These are phyloP conservation scores for Lysiphlebus fabarum DNA, from an alignment of 1,140 invertebrate genomes.

Conservation along the genomic window DNA sequence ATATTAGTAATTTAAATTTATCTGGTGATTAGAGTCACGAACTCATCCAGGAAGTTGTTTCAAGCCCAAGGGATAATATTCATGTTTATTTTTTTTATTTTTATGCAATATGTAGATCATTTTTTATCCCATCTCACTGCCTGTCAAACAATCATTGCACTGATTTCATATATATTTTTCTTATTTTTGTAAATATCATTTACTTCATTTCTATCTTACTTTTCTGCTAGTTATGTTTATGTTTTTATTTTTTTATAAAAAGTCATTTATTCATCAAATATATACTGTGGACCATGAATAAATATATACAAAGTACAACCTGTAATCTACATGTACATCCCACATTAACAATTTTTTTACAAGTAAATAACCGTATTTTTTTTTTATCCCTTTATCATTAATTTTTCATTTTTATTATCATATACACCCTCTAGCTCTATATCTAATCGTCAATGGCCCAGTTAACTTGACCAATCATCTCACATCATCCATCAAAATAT, in stretches of 20 bases:
- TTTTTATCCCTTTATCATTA: slow-evolving; percentile 12
- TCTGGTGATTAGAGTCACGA: slow-evolving; percentile 17
- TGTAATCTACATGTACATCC: slow-evolving; percentile 16
- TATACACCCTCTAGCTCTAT: slow-evolving; percentile 23
- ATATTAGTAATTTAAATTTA: slow-evolving; percentile 11
- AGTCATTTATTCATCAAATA: slow-evolving; percentile 17
- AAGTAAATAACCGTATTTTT: not conserved
- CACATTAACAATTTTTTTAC: not conserved
- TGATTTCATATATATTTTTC: slow-evolving; percentile 10
- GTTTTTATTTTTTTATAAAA: slow-evolving; percentile 11
- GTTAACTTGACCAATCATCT: not conserved
- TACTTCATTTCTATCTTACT: slow-evolving; percentile 1
- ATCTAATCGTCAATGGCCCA: slow-evolving; percentile 22
- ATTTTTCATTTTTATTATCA: slow-evolving; percentile 14
- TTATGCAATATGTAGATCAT: not conserved
- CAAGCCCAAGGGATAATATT: slow-evolving; percentile 4
- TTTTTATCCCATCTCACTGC: not conserved
- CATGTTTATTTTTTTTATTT: not conserved
- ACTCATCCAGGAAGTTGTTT: slow-evolving; percentile 11
- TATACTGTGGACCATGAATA: slow-evolving; percentile 1
- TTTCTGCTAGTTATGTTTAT: not conserved
- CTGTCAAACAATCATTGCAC: slow-evolving; percentile 13
- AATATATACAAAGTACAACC: slow-evolving; percentile 3
- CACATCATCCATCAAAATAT: not conserved
- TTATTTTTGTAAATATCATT: not conserved